These are phyloP conservation scores for Matsumyia berberina DNA, from an alignment of 2,888 invertebrate species.

Conservation along the genomic window DNA sequence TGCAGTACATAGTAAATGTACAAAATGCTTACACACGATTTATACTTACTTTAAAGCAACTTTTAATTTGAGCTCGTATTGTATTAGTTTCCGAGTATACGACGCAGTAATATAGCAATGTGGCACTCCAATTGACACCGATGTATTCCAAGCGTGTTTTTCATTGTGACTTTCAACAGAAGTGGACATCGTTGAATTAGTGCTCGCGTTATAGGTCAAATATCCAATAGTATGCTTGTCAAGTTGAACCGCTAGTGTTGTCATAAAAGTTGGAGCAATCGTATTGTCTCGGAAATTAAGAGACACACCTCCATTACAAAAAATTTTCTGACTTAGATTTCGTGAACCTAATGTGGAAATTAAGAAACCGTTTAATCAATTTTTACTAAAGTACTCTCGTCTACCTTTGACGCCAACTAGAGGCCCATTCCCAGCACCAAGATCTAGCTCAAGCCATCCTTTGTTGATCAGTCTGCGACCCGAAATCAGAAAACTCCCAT, in stretches of 20 bases:
- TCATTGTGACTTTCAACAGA: constrained; percentile 92
- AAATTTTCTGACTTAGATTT: constrained; percentile 89
- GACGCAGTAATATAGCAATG: constrained; percentile 91
- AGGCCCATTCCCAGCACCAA: constrained; percentile 94
- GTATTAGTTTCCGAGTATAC: constrained; percentile 92
- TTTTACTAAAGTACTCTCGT: constrained; percentile 4
- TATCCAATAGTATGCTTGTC: constrained; percentile 95
- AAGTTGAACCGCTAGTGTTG: constrained; percentile 93
- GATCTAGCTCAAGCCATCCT: constrained; percentile 94
- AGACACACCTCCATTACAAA: constrained; percentile 90
- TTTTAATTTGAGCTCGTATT: constrained; percentile 91
- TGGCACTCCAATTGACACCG: constrained; percentile 92
- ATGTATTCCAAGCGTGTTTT: constrained; percentile 87
- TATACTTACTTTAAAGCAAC: constrained; percentile 90
- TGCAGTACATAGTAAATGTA: no score
- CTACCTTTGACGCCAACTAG: constrained; percentile 89
- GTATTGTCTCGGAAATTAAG: constrained; percentile 92
- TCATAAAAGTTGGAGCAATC: constrained; percentile 90
- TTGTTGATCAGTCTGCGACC: constrained; percentile 92
- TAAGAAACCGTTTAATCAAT: not conserved
- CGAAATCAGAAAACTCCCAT: constrained; percentile 88
- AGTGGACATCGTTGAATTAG: constrained; percentile 91
- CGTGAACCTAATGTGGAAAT: constrained; percentile 86
- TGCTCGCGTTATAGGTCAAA: constrained; percentile 91
- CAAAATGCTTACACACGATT: no score